phyloP scores from a whole-genome alignment of 2,797 vertebrate genomes.

The Falco cherrug region DNA sequence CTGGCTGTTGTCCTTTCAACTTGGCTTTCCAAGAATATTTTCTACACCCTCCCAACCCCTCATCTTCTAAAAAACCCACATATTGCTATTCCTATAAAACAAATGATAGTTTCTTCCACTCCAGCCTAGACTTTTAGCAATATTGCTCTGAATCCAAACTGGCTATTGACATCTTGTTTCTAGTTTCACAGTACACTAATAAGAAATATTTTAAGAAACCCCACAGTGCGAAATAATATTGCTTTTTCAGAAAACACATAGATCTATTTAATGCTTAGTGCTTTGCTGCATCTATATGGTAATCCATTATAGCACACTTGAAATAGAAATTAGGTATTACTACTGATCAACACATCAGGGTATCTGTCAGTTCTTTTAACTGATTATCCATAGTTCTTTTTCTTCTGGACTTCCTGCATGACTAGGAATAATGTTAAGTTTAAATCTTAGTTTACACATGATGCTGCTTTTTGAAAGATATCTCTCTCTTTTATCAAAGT shows the following conservation, averaged over 20 bases:
- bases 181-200: constrained; percentile 61
- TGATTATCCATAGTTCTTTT: constrained; percentile 77
- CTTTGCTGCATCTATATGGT: constrained; percentile 80
- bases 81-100: neutral
- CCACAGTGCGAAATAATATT: constrained; percentile 73
- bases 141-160: constrained; percentile 45
- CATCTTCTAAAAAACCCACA: neutral
- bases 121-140: constrained; percentile 9
- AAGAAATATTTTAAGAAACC: constrained; percentile 65
- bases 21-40: neutral
- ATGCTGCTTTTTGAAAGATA: constrained; percentile 26
- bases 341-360: constrained; percentile 77
- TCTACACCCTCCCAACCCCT: neutral
- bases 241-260: constrained; percentile 72
- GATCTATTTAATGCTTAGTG: constrained; percentile 75
- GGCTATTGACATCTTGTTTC: constrained; percentile 69
- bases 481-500: neutral
- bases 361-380: constrained; percentile 76
- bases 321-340: constrained; percentile 95
- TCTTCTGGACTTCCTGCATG: constrained; percentile 72
- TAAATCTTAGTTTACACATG: constrained; percentile 70
- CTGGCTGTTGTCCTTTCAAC: neutral
- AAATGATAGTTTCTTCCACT: constrained; percentile 1
- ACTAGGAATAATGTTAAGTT: constrained; percentile 77
- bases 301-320: constrained; percentile 89